Evolutionary conservation across 1,140 invertebrate genomes (phyloP), one percentile per base, ranked within the genome.

Genomic region (Mizuhopecten yessoensis): DNA sequence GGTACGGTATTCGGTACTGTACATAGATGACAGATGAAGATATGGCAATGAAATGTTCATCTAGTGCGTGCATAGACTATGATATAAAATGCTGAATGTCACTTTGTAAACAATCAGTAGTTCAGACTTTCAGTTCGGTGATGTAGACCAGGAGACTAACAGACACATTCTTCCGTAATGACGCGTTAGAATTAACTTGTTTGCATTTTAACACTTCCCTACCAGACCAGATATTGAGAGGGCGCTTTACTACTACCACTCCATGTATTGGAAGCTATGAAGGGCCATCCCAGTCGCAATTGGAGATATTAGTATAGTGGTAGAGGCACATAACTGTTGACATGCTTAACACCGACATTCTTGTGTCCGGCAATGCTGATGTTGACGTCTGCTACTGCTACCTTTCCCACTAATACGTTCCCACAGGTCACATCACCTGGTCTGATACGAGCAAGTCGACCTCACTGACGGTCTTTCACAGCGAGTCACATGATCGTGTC

Each of bases 1-100:
- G 20, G 2, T 17, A 15, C 20, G 45, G n/a, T n/a, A 75, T 5
- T 29, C 11, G 57, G 7, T 29, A 75, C 57, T 29, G n/a, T 45
- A 17, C 17, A 17, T 10, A 17, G 42, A 45, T 45, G 42, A 45
- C 9, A 15, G 42, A 45, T 45, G 42, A 45, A 10, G 17, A 13
- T 20, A 45, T 45, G 42, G 17, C 17, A 1, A 45, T 45, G 42
- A 45, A 10, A 75, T 75, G 57, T 75, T 17, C 57, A 29, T n/a
- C 57, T 75, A 75, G 9, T 29, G 57, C n/a, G 57, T 75, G 57
- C 57, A 75, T 75, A 75, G 57, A 29, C 57, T 75, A 75, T 75
- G 9, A 17, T 75, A 75, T 75, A 9, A 75, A 75, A 75, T 75
- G 57, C 57, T 75, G 45, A 57, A 57, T 57, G 57, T 75, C 57